These are phyloP conservation scores for Lophius piscatorius DNA, from an alignment of 2,113 vertebrate species.

Conservation along the genomic window DNA sequence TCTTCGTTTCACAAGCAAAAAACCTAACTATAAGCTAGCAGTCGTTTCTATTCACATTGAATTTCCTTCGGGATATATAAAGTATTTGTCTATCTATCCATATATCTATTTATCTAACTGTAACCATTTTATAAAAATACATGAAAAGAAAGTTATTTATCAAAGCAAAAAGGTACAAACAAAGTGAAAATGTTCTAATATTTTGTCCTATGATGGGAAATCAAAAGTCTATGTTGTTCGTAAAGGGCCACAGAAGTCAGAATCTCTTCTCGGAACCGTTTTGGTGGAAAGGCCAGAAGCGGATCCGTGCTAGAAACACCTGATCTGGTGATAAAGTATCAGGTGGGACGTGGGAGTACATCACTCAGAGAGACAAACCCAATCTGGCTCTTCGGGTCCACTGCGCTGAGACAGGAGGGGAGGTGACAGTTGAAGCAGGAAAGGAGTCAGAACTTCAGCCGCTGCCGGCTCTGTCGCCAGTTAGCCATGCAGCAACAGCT, in stretches of 20 bases:
- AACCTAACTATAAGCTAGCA: too few species aligned
- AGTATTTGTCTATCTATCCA: too few species aligned
- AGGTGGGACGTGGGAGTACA: slow-evolving; percentile 55
- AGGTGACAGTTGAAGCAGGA: slow-evolving; percentile 25
- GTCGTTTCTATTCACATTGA: too few species aligned
- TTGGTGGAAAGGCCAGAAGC: slow-evolving; percentile 24
- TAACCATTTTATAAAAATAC: too few species aligned
- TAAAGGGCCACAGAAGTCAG: slow-evolving; percentile 14
- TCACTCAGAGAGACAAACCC: slow-evolving; percentile 63
- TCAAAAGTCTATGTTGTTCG: background rate
- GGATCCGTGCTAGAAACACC: slow-evolving; percentile 39
- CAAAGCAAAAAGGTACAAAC: too few species aligned
- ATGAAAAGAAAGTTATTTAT: too few species aligned
- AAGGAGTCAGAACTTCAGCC: slow-evolving; percentile 46
- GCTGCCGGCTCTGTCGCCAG: slow-evolving; percentile 41
- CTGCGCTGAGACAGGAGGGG: slow-evolving; percentile 26
- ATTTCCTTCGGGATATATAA: too few species aligned
- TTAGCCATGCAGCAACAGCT: slow-evolving; percentile 72
- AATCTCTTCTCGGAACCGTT: slow-evolving; percentile 41
- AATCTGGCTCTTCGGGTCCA: slow-evolving; percentile 64
- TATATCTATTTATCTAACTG: too few species aligned
- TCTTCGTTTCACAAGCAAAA: too few species aligned
- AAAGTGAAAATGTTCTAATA: too few species aligned
- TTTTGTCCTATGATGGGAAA: too few species aligned
- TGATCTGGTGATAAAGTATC: slow-evolving; percentile 63